Percentiles rank a stretch among this genome's conserved stretches.
Conservation (phyloP, 2,888 invertebrate species). For the Argyra leucocephala region DNA sequence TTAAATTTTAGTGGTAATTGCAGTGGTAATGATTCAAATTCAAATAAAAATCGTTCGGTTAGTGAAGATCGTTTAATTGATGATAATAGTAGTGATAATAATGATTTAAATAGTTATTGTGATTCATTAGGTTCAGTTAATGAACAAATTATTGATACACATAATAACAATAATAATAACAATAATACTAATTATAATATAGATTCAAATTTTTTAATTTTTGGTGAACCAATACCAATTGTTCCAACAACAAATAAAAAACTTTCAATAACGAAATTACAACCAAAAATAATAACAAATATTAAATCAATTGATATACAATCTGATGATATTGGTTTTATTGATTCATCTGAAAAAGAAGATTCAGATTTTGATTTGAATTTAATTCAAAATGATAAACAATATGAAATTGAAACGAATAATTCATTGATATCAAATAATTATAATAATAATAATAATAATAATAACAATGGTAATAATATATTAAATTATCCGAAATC, state of each 20-base stretch:
- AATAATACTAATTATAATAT: neutral
- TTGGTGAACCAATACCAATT: neutral
- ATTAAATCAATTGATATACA: neutral
- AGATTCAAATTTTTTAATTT: neutral
- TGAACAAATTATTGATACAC: neutral
- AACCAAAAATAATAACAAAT: neutral
- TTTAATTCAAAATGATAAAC: constrained; percentile 11
- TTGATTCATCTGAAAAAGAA: constrained; percentile 21
- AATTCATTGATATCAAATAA: too few species aligned
- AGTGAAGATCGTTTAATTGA: constrained; percentile 21
- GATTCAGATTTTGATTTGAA: constrained; percentile 19
- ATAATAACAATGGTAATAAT: neutral
- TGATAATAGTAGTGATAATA: constrained; percentile 5
- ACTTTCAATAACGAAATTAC: neutral
- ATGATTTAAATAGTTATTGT: constrained; percentile 6
- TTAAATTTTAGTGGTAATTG: constrained; percentile 15
- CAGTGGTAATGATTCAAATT: neutral
- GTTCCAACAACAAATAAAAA: neutral
- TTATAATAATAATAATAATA: neutral
- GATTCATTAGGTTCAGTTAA: constrained; percentile 2
- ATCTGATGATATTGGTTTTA: constrained; percentile 21
- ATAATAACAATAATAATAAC: too few species aligned
- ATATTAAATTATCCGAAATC: neutral
- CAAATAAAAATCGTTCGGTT: constrained; percentile 12
- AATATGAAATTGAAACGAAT: too few species aligned